Base-by-base conservation (phyloP, 2,113 vertebrate species). In the Astatotilapia flaviijosephi region DNA sequence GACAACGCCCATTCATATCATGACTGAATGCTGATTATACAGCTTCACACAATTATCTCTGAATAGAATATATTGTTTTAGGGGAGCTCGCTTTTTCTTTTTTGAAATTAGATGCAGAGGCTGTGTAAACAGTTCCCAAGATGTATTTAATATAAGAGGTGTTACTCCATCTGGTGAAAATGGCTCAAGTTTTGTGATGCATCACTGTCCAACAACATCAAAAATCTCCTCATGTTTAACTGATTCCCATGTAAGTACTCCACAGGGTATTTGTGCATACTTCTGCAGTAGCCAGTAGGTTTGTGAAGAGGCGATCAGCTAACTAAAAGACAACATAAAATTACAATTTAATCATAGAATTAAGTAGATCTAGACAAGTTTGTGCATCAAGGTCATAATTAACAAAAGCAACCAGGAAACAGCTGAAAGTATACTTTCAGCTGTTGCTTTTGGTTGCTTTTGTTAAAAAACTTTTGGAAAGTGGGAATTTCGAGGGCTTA, bases 1-100 rank as follows among this genome's bases (percentile, higher is more conserved):
- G 94, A 92, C 92, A 95, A 95, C 94, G 10, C n/a, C 88, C 86
- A 94, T 96, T 95, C 92, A 92, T 92, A 94, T 91, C 81, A 90
- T 91, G 91, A 88, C 88, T 77, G 73, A 83, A 62, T 91, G 73
- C 88, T 94, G 91, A 95, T 94, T 95, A 93, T 93, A 91, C 92
- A 89, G 92, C 91, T 88, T 89, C 92, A 89, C 93, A 92, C 42
- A 93, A 91, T 95, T 94, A 95, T 92, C 83, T 83, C 80, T 83
- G 84, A 88, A 91, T 79, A 49, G 83, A 47, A 56, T 13, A 62
- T 40, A 88, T 92, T 93, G 90, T 95, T 93, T 93, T 89, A 91
- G 55, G 79, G 28, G 28, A 65, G 37, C 83, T 70, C 51, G 88
- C 53, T 54, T 86, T 56, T 70, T 35, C 6, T 33, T 9, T 87